Conservation (phyloP, 2,888 invertebrate species). For the Taphrorychus bicolor region DNA sequence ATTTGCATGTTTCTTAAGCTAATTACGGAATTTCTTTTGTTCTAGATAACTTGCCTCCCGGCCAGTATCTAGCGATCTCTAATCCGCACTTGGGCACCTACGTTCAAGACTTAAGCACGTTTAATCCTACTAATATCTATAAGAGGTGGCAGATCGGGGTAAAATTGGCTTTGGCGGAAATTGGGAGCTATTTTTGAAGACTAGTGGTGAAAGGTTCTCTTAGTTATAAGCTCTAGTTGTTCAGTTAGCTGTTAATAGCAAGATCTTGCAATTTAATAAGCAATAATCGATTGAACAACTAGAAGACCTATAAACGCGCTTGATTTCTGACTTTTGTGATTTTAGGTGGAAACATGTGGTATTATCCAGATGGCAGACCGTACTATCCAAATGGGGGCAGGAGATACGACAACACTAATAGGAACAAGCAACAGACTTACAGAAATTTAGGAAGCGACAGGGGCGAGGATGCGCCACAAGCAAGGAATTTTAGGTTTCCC, state of each 20-base stretch:
- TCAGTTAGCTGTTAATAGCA: too few relatives aligned
- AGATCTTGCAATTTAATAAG: too few relatives aligned
- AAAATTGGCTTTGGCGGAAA: constrained; percentile 13
- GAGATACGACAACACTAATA: not conserved
- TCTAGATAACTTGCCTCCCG: constrained; percentile 43
- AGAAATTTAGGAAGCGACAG: not conserved
- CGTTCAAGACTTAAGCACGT: constrained; percentile 40
- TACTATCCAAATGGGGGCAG: not conserved
- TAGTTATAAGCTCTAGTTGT: too few relatives aligned
- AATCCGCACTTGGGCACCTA: constrained; percentile 44
- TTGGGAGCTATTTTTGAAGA: constrained; percentile 26
- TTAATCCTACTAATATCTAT: constrained; percentile 41
- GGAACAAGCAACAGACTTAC: not conserved
- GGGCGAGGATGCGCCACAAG: not conserved
- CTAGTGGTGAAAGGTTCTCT: too few relatives aligned
- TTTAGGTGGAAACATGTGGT: not conserved
- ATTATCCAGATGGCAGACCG: not conserved
- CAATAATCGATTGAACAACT: too few relatives aligned
- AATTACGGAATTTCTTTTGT: constrained; percentile 23
- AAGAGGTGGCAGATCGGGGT: constrained; percentile 31
- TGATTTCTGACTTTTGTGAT: not conserved
- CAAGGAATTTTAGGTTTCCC: not conserved
- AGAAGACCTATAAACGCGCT: too few relatives aligned
- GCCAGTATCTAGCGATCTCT: constrained; percentile 44
- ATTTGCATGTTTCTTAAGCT: too few relatives aligned